Evolutionary conservation across 2,888 invertebrate species (phyloP).

Genomic region (Drosophila sordidapex): DNA sequence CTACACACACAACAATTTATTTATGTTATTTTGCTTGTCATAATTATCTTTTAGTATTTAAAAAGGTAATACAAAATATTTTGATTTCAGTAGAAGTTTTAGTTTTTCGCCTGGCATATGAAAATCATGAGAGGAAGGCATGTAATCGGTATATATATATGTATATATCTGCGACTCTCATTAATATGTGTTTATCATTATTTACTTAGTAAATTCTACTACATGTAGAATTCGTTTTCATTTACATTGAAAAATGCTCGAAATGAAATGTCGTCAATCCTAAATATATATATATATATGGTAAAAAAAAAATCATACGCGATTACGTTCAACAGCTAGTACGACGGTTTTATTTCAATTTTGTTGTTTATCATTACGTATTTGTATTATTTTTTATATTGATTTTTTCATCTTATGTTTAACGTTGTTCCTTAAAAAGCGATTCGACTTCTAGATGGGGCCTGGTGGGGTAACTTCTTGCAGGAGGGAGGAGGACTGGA

Average conservation of each 20-base stretch:
- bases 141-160: slow-evolving; percentile 14
- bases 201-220: slow-evolving; percentile 49
- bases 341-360: slow-evolving; percentile 43
- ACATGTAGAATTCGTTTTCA: slow-evolving; percentile 39
- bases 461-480: slow-evolving; percentile 49
- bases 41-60: slow-evolving; percentile 38
- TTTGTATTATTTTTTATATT: not conserved
- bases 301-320: not conserved
- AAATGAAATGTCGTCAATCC: not conserved
- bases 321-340: slow-evolving; percentile 59
- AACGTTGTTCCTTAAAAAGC: slow-evolving; percentile 36
- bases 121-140: slow-evolving; percentile 48
- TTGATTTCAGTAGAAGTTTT: slow-evolving; percentile 47
- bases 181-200: slow-evolving; percentile 10
- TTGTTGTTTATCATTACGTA: slow-evolving; percentile 10
- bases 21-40: not conserved
- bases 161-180: slow-evolving; percentile 12
- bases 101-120: slow-evolving; percentile 19
- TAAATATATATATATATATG: not conserved
- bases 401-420: slow-evolving; percentile 23
- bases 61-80: slow-evolving; percentile 76
- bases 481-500: not conserved
- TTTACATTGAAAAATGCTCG: slow-evolving; percentile 23
- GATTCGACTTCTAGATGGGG: slow-evolving; percentile 25
- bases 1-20: slow-evolving; percentile 46